phyloP scores from a whole-genome alignment of 2,797 vertebrate genomes.

The Bovichtus diacanthus region DNA sequence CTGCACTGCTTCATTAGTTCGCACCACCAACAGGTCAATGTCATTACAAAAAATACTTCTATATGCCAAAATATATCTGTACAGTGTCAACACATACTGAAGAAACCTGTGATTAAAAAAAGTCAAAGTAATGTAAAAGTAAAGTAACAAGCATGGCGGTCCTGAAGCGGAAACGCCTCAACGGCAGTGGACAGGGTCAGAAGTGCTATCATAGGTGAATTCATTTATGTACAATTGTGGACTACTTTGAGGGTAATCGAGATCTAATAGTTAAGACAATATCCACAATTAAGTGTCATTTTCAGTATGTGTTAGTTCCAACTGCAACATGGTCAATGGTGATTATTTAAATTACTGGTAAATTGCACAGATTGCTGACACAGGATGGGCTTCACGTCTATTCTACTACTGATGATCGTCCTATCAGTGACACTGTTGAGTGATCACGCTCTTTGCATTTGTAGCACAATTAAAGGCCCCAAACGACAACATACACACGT shows the following conservation, averaged over 20 bases:
- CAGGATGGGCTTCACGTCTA: constrained; percentile 51
- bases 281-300: constrained; percentile 68
- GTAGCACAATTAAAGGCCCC: constrained; percentile 69
- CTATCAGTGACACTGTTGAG: constrained; percentile 50
- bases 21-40: constrained; percentile 76
- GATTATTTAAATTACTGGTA: constrained; percentile 47
- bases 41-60: constrained; percentile 86
- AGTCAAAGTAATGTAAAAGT: constrained; percentile 54
- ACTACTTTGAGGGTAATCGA: constrained; percentile 43
- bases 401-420: constrained; percentile 64
- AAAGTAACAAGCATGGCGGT: constrained; percentile 61
- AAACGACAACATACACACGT: constrained; percentile 55
- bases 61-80: constrained; percentile 90
- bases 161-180: constrained; percentile 42
- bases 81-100: constrained; percentile 82
- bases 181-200: constrained; percentile 55
- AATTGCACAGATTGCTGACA: constrained; percentile 69
- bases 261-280: constrained; percentile 61
- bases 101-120: constrained; percentile 55
- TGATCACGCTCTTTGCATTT: constrained; percentile 71
- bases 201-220: constrained; percentile 64
- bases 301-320: constrained; percentile 59
- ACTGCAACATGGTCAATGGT: constrained; percentile 54
- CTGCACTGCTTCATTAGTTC: constrained; percentile 61
- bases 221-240: constrained; percentile 73